These are phyloP conservation scores for Melanargia galathea DNA, from an alignment of 2,888 invertebrate genomes.

Conservation along the genomic window DNA sequence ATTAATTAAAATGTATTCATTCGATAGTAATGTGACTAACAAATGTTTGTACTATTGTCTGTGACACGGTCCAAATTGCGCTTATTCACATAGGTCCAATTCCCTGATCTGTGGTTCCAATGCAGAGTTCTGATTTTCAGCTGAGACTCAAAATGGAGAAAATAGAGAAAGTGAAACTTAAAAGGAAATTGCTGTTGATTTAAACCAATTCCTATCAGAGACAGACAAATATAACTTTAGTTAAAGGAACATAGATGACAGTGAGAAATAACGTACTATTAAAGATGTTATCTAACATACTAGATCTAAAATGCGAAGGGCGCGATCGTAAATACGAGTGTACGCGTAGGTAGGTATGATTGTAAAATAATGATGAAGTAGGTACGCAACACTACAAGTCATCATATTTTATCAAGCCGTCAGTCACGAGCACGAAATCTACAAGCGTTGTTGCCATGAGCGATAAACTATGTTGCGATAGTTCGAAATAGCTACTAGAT, in stretches of 20 bases:
- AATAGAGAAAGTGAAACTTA: background rate
- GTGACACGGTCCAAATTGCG: too few species aligned
- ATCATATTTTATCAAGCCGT: background rate
- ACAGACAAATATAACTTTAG: background rate
- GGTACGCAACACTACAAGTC: background rate
- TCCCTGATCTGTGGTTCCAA: too few species aligned
- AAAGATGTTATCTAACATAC: too few species aligned
- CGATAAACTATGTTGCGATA: slow-evolving; percentile 29
- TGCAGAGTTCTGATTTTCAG: too few species aligned
- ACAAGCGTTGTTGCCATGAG: slow-evolving; percentile 33
- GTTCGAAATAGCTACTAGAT: slow-evolving; percentile 13
- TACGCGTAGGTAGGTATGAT: background rate
- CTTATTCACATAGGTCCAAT: too few species aligned
- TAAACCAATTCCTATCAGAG: background rate
- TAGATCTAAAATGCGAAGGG: background rate
- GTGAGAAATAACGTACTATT: too few species aligned
- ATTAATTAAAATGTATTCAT: background rate
- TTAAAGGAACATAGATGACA: background rate
- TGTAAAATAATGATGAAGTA: background rate
- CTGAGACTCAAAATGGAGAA: background rate
- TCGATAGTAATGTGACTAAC: background rate
- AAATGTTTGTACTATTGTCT: background rate
- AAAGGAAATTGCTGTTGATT: background rate
- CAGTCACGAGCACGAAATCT: slow-evolving; percentile 21
- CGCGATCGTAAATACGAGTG: background rate